A percentile compares a stretch with the other conserved stretches of the same genome.
Conservation (phyloP, 1,140 invertebrate genomes). For the Polyergus mexicanus region DNA sequence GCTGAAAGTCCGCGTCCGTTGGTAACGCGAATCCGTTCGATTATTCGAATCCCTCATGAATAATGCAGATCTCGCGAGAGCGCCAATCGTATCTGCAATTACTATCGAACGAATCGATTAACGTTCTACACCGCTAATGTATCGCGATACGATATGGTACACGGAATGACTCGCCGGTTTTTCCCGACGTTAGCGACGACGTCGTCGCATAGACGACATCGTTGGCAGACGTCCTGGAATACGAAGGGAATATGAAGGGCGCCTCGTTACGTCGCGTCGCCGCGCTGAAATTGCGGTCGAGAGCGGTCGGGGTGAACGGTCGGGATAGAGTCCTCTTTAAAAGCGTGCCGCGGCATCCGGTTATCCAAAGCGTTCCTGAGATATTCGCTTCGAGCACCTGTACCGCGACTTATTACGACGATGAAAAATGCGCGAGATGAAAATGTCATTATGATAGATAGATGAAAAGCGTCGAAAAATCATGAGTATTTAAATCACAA, state of each 20-base stretch:
- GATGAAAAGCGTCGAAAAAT: background rate
- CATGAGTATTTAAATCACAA: too few relatives aligned
- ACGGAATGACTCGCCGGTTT: background rate
- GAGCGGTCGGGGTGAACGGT: conserved; percentile 53
- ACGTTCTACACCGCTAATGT: conserved; percentile 29
- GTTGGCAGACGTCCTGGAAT: conserved; percentile 12
- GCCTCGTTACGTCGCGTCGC: conserved; percentile 45
- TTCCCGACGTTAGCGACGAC: conserved; percentile 19
- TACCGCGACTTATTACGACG: conserved; percentile 16
- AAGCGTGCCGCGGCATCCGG: conserved; percentile 48
- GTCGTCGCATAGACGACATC: conserved; percentile 5
- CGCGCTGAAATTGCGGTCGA: conserved; percentile 61
- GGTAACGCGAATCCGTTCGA: conserved; percentile 50
- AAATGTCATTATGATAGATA: background rate
- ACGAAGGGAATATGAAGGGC: conserved; percentile 37
- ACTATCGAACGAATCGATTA: conserved; percentile 59
- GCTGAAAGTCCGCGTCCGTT: conserved; percentile 24
- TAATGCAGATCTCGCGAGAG: conserved; percentile 41
- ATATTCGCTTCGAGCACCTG: conserved; percentile 44
- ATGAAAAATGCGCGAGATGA: background rate
- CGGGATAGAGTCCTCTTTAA: conserved; percentile 52
- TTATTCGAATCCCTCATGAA: conserved; percentile 59
- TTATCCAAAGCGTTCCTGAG: conserved; percentile 45
- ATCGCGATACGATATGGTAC: conserved; percentile 22
- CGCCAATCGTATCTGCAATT: conserved; percentile 54